These are phyloP conservation scores for Papilio protenor DNA, from an alignment of 2,888 invertebrate genomes.

Conservation along the genomic window DNA sequence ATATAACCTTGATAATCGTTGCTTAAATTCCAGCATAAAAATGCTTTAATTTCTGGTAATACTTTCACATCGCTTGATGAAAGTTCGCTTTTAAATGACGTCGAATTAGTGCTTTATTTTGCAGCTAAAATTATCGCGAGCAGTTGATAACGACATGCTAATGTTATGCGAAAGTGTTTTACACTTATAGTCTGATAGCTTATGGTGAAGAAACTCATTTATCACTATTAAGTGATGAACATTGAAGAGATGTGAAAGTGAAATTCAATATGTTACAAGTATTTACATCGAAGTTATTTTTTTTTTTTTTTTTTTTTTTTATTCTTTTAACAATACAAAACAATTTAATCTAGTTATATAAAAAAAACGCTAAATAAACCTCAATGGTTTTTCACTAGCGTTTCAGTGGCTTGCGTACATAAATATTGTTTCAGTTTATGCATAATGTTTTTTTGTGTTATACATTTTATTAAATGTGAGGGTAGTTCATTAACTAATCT, in stretches of 20 bases:
- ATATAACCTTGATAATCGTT: background rate
- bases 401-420: no score
- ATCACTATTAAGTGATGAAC: slow-evolving; percentile 26
- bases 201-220: slow-evolving; percentile 35
- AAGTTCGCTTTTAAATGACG: background rate
- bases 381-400: no score
- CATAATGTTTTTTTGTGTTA: no score
- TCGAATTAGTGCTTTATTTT: slow-evolving; percentile 14
- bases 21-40: background rate
- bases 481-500: no score
- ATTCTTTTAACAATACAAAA: no score
- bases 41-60: background rate
- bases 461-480: no score
- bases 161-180: slow-evolving; percentile 39
- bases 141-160: slow-evolving; percentile 25
- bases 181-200: background rate
- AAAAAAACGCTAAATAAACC: no score
- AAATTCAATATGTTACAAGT: slow-evolving; percentile 50
- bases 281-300: slow-evolving; percentile 54
- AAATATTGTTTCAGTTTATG: no score
- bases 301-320: no score
- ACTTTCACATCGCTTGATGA: slow-evolving; percentile 9
- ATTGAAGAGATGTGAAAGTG: slow-evolving; percentile 36
- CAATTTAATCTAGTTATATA: no score
- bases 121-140: slow-evolving; percentile 16